Evolutionary conservation across 1,140 invertebrate species (phyloP).

Genomic region (Conopomorpha cramerella): DNA sequence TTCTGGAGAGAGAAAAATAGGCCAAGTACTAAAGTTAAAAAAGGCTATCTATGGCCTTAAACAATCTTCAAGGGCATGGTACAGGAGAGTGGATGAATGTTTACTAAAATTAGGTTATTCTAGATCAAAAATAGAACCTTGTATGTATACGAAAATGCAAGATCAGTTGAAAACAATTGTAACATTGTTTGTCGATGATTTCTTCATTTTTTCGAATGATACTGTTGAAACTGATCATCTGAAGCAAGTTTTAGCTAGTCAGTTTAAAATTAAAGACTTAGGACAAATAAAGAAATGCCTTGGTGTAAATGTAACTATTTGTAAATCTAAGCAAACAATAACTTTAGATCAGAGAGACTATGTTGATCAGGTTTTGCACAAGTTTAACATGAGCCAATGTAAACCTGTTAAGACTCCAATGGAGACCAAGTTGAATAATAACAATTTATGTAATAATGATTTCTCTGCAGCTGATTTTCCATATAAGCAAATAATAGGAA

Average conservation of each 20-base stretch:
- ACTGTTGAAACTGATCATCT: too few species aligned
- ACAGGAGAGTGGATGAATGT: conserved; percentile 12
- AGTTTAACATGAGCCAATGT: neutral
- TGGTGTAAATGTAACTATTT: too few species aligned
- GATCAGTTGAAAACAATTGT: conserved; percentile 9
- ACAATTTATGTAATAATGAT: neutral
- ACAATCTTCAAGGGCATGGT: conserved; percentile 12
- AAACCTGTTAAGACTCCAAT: neutral
- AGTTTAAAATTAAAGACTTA: too few species aligned
- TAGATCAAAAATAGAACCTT: conserved; percentile 15
- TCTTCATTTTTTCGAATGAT: conserved; percentile 19
- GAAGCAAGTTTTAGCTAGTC: too few species aligned
- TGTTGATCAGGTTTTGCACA: neutral
- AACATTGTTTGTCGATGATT: conserved; percentile 35
- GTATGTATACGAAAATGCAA: conserved; percentile 13
- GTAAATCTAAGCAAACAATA: too few species aligned
- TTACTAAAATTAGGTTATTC: conserved; percentile 8
- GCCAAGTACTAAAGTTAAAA: conserved; percentile 18
- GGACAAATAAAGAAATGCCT: too few species aligned
- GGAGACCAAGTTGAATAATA: neutral
- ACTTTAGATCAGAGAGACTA: neutral
- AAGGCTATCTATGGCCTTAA: too few species aligned
- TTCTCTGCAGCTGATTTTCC: neutral
- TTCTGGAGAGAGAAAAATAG: conserved; percentile 18
- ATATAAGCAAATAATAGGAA: neutral